These are phyloP conservation scores for Echeneis naucrates DNA, from an alignment of 2,797 vertebrate species.

Conservation along the genomic window DNA sequence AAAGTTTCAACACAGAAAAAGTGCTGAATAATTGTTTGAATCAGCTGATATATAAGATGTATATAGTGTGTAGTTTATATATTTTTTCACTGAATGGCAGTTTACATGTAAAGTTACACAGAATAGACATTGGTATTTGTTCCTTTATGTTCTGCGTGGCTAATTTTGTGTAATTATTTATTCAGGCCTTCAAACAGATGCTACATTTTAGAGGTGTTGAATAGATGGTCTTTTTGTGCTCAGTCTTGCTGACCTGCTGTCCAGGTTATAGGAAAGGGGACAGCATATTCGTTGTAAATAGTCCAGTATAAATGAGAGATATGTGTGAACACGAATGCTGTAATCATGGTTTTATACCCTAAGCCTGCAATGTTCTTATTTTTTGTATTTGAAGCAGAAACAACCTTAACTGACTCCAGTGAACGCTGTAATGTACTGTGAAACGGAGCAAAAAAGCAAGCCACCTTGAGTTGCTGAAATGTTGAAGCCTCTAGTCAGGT, in stretches of 20 bases:
- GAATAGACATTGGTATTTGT: background rate
- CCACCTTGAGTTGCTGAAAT: constrained; percentile 20
- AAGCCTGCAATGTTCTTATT: background rate
- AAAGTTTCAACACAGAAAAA: constrained; percentile 1
- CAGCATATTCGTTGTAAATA: constrained; percentile 46
- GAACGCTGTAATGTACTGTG: constrained; percentile 37
- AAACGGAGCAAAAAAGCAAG: constrained; percentile 36
- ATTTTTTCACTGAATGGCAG: background rate
- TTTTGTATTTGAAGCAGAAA: constrained; percentile 45
- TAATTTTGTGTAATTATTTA: background rate
- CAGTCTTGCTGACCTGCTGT: constrained; percentile 35
- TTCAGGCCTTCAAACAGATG: background rate
- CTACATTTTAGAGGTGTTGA: background rate
- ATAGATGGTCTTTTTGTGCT: constrained; percentile 3
- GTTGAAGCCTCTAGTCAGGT: constrained; percentile 3
- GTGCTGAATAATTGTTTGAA: background rate
- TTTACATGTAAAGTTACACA: background rate
- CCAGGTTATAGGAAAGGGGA: constrained; percentile 27
- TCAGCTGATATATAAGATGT: background rate
- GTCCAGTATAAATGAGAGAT: constrained; percentile 51
- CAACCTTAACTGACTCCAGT: constrained; percentile 36
- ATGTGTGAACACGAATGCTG: background rate
- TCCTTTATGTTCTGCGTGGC: background rate
- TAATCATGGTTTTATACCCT: background rate
- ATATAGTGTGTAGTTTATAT: background rate